A percentile compares a stretch with the other conserved stretches of the same genome.
Evolutionary conservation across 2,113 vertebrate species (phyloP).

Genomic region (Stigmatopora argus): DNA sequence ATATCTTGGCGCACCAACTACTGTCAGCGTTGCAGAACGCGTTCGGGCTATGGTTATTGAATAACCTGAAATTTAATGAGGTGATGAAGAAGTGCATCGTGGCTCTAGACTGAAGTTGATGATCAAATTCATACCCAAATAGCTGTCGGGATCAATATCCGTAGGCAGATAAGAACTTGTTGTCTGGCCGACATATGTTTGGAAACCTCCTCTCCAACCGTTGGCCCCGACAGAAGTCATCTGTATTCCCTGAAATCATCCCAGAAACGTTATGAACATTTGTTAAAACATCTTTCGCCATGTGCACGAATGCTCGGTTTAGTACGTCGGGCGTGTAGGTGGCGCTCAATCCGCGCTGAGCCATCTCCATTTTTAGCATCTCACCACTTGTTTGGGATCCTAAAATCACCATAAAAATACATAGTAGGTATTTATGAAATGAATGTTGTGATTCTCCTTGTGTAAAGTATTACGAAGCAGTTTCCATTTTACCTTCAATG

Average conservation of each 20-base stretch:
- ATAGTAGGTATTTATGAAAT: no score
- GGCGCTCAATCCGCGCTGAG: constrained; percentile 62
- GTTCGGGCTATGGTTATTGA: constrained; percentile 51
- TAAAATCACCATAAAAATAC: constrained; percentile 21
- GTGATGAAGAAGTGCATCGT: background rate
- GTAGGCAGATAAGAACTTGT: background rate
- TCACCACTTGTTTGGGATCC: constrained; percentile 57
- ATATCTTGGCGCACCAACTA: constrained; percentile 66
- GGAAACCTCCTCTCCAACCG: constrained; percentile 63
- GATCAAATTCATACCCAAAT: constrained; percentile 48
- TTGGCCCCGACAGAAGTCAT: constrained; percentile 59
- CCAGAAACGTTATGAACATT: no score
- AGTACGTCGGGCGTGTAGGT: constrained; percentile 40
- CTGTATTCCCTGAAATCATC: constrained; percentile 22
- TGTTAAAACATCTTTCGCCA: no score
- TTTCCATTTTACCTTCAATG: constrained; percentile 72
- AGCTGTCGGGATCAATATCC: constrained; percentile 42
- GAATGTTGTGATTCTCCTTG: no score
- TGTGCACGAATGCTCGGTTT: background rate
- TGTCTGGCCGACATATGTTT: background rate
- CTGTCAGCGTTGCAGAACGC: rapidly evolving
- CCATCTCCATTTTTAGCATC: constrained; percentile 62
- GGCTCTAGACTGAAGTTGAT: background rate
- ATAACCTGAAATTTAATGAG: constrained; percentile 54
- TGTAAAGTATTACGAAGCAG: no score